A percentile compares a stretch with the other conserved stretches of the same genome.
These are phyloP conservation scores for Erythrocercus mccallii DNA, from an alignment of 2,113 vertebrate species.

Conservation along the genomic window DNA sequence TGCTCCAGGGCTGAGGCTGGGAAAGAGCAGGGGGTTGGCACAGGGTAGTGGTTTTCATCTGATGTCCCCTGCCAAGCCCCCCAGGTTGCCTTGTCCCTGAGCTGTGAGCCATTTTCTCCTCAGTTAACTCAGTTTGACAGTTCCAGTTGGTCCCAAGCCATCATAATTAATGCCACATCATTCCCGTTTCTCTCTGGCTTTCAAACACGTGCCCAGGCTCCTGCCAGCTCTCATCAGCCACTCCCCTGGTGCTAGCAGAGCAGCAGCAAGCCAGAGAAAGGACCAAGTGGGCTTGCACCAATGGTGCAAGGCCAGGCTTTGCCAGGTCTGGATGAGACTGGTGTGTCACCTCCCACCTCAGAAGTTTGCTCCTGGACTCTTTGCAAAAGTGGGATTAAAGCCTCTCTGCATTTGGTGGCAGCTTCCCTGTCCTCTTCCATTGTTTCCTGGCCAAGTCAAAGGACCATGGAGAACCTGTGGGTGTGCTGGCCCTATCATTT, in stretches of 20 bases:
- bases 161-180: constrained; percentile 15
- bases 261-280: background rate
- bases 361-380: background rate
- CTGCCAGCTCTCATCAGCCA: background rate
- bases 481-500: background rate
- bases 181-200: background rate
- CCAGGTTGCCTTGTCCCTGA: background rate
- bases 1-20: background rate
- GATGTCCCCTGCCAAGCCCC: background rate
- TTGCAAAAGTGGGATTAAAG: background rate
- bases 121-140: constrained; percentile 25
- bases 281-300: background rate
- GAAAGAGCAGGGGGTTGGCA: background rate
- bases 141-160: constrained; percentile 52
- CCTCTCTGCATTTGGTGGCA: background rate
- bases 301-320: background rate
- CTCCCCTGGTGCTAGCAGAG: background rate
- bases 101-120: constrained; percentile 60
- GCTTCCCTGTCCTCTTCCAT: background rate
- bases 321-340: background rate
- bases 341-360: background rate
- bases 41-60: background rate
- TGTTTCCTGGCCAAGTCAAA: background rate
- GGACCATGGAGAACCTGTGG: background rate
- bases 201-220: background rate